Evolutionary conservation across 2,888 invertebrate species (phyloP).

Genomic region (Ecliptopera silaceata): DNA sequence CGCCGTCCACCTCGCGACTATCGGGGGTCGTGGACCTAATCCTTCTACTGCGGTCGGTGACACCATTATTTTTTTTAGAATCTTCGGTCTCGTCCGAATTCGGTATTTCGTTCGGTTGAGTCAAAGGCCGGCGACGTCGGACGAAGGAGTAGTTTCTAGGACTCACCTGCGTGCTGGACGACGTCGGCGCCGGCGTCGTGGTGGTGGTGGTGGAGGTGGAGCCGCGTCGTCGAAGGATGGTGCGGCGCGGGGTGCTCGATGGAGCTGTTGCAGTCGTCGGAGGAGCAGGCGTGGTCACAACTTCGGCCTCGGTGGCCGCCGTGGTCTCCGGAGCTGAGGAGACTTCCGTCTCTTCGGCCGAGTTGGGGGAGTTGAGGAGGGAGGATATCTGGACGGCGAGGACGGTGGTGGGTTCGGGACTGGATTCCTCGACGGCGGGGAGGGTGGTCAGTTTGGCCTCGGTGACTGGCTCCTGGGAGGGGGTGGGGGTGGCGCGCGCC

Average conservation of each 20-base stretch:
- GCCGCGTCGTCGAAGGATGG: constrained; percentile 58
- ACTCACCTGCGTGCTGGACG: constrained; percentile 80
- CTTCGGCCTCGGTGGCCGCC: constrained; percentile 46
- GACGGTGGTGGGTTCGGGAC: constrained; percentile 70
- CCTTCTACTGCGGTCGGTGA: constrained; percentile 56
- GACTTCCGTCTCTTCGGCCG: constrained; percentile 48
- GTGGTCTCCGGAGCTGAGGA: constrained; percentile 49
- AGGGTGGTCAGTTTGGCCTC: constrained; percentile 62
- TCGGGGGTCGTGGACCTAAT: constrained; percentile 78
- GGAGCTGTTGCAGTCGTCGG: constrained; percentile 35
- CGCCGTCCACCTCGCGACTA: constrained; percentile 64
- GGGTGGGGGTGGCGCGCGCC: constrained; percentile 60
- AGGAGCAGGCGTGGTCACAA: constrained; percentile 50
- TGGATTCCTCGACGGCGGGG: constrained; percentile 47
- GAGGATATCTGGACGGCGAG: constrained; percentile 76
- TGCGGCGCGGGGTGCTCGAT: constrained; percentile 48
- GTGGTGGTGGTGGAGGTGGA: constrained; percentile 53
- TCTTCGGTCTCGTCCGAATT: constrained; percentile 51
- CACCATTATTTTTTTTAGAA: not conserved
- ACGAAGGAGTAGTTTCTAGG: constrained; percentile 77
- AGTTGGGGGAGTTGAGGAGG: constrained; percentile 63
- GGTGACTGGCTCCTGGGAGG: constrained; percentile 49
- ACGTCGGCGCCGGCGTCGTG: constrained; percentile 47
- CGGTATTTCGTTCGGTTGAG: constrained; percentile 68
- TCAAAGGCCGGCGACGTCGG: constrained; percentile 67